phyloP scores from a whole-genome alignment of 2,797 vertebrate genomes.

The Trichosurus vulpecula region DNA sequence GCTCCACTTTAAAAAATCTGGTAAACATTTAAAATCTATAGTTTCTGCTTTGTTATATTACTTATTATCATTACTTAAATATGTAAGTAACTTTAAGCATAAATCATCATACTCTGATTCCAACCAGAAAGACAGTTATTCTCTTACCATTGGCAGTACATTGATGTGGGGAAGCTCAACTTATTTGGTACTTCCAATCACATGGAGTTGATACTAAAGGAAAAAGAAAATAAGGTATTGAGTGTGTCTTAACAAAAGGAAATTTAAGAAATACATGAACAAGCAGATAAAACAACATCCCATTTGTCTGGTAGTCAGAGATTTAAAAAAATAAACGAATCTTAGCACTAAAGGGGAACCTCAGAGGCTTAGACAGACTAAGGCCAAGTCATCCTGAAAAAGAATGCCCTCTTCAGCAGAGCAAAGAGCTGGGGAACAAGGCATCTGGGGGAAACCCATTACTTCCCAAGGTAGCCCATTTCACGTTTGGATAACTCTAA shows the following conservation, averaged over 20 bases:
- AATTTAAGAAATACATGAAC: slow-evolving; percentile 22
- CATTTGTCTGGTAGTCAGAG: not conserved
- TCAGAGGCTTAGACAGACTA: not conserved
- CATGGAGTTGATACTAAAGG: slow-evolving; percentile 80
- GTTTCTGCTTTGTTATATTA: not conserved
- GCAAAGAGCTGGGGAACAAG: not conserved
- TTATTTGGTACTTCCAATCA: slow-evolving; percentile 79
- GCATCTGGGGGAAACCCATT: not conserved
- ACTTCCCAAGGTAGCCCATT: not conserved
- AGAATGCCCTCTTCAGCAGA: not conserved
- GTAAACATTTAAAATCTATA: slow-evolving; percentile 14
- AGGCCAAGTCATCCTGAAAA: not conserved
- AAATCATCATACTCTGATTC: not conserved
- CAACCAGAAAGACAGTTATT: not conserved
- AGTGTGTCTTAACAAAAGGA: slow-evolving; percentile 61
- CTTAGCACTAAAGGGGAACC: not conserved
- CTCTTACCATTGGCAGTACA: slow-evolving; percentile 89
- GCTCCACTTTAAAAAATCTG: not conserved
- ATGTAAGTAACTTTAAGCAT: not conserved
- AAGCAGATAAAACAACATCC: not conserved
- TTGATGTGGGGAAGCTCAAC: slow-evolving; percentile 84
- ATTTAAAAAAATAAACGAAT: not conserved
- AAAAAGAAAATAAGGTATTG: slow-evolving; percentile 73
- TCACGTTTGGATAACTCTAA: not conserved
- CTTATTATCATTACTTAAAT: not conserved